Conservation (phyloP, 2,113 vertebrate genomes). For the Sigmodon hispidus region DNA sequence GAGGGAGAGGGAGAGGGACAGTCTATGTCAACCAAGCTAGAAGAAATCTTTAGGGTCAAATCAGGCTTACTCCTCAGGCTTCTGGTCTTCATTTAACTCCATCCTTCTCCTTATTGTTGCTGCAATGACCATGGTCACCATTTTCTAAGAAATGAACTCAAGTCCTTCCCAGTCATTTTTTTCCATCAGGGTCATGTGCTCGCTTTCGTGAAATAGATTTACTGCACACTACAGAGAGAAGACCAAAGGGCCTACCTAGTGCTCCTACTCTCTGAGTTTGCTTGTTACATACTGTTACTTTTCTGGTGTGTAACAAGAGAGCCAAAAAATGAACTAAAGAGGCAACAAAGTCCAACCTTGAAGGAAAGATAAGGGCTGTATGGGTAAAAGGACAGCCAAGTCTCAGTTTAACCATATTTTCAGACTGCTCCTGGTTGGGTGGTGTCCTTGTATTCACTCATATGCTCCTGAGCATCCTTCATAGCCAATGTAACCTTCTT, state of each 20-base stretch:
- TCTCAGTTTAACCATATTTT: slow-evolving; percentile 3
- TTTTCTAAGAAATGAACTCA: background rate
- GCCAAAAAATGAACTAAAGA: background rate
- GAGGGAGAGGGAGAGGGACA: background rate
- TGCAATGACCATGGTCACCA: background rate
- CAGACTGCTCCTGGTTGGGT: background rate
- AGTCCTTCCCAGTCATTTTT: slow-evolving; percentile 6
- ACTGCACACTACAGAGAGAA: background rate
- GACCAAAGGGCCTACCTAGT: background rate
- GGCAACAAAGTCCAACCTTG: background rate
- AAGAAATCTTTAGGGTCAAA: background rate
- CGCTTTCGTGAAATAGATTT: background rate
- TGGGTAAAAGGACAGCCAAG: background rate
- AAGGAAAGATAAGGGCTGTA: background rate
- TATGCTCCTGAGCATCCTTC: slow-evolving; percentile 5
- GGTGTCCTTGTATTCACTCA: background rate
- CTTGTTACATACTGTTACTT: too few species aligned
- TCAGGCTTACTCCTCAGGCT: background rate
- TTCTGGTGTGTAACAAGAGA: too few species aligned
- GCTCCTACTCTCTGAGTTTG: too few species aligned
- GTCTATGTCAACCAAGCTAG: too few species aligned
- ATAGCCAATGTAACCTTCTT: background rate
- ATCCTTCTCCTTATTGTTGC: background rate
- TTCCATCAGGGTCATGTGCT: background rate
- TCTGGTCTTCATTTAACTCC: background rate